Base-by-base conservation (phyloP, 2,888 invertebrate species). In the Catotricha subobsoleta region DNA sequence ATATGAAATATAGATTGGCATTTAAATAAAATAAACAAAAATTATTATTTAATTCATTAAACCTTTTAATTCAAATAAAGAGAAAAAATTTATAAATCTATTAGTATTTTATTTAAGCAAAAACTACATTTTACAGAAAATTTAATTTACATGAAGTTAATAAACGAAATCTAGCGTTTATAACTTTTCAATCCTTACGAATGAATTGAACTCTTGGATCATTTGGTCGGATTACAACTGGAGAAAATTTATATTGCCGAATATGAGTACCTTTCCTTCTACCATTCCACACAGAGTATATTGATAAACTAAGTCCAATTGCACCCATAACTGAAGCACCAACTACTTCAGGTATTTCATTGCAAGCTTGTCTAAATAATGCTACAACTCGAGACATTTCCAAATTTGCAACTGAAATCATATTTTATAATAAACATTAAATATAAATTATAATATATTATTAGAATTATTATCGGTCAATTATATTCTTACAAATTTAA, bases 141-240 rank as follows among this genome's bases (percentile, higher is more conserved):
- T 23, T 7, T 9, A 35, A 21, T 23, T 13, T 4, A 19, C 8
- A 6, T n/a, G 5, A 13, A n/a, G n/a, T 33, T 33, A 19, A 16
- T 29, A 29, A 12, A 29, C 10, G 30, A 9, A 10, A 12, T 21
- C 34, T 34, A 34, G 20, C 15, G 15, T 36, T 36, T 36, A 16
- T 36, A 23, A 23, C 21, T 16, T 23, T 25, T 13, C 2, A 20
- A 16, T 5, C n/a, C n/a, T n/a, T n/a, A n/a, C n/a, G n/a, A n/a
- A n/a, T n/a, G n/a, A n/a, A n/a, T n/a, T n/a, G n/a, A n/a, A 15
- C 36, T 5, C 36, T 13, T 25, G 36, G 36, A 36, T 36, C 36
- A 23, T 36, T 23, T 15, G 36, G 23, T 4, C 36, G 36, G 23
- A 36, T 36, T 15, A 15, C 8, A 15, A 25, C 15, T 36, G 36